These are phyloP conservation scores for Plagodis dolabraria DNA, from an alignment of 2,888 invertebrate genomes.

Conservation along the genomic window DNA sequence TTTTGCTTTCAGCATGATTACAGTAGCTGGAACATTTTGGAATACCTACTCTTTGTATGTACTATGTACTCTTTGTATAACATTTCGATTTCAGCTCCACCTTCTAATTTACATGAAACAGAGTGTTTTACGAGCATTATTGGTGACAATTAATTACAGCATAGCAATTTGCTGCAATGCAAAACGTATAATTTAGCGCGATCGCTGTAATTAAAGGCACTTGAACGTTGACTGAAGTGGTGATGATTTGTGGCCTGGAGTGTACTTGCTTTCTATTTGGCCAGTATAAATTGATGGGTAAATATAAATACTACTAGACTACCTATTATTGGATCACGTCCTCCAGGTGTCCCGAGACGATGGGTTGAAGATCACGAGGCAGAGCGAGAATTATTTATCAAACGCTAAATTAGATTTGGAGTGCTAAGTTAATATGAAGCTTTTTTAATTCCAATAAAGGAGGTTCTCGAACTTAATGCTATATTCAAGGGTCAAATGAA, in stretches of 20 bases:
- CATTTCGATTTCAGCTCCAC: background rate
- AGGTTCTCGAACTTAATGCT: too few species aligned
- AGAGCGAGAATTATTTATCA: too few species aligned
- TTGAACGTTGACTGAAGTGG: conserved; percentile 15
- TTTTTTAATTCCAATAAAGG: too few species aligned
- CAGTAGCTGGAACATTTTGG: conserved; percentile 1
- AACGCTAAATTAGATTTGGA: too few species aligned
- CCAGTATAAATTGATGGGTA: background rate
- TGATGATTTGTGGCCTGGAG: conserved; percentile 13
- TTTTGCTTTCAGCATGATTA: conserved; percentile 22
- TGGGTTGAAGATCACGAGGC: too few species aligned
- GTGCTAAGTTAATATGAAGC: too few species aligned
- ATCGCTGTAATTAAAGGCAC: conserved; percentile 17
- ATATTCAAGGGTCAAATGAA: too few species aligned
- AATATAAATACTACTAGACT: too few species aligned
- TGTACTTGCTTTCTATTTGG: conserved; percentile 2
- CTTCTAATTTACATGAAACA: conserved; percentile 10
- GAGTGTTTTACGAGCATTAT: conserved; percentile 10
- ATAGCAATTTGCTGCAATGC: conserved; percentile 19
- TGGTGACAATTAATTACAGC: conserved; percentile 13
- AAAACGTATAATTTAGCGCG: conserved; percentile 21
- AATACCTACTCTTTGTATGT: too few species aligned
- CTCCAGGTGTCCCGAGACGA: too few species aligned
- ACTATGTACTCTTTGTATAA: background rate
- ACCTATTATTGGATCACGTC: too few species aligned